Conservation (phyloP, 2,888 invertebrate genomes). For the Punctoribates punctum region DNA sequence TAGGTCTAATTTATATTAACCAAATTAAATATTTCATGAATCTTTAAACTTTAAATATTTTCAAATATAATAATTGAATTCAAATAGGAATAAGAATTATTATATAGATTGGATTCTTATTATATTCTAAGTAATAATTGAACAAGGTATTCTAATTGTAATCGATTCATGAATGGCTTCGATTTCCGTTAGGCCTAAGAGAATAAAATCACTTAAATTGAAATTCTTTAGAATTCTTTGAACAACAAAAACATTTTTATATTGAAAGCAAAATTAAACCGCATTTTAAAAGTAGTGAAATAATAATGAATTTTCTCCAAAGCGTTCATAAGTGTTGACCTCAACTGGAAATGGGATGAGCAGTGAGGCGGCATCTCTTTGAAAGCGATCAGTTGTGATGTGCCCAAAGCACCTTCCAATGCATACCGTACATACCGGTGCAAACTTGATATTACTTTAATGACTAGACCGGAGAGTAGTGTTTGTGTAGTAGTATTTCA, state of each 20-base stretch:
- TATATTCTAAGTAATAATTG: no score
- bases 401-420: constrained; percentile 1
- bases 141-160: no score
- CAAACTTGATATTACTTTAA: constrained; percentile 10
- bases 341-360: background rate
- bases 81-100: no score
- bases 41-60: no score
- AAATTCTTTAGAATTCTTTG: background rate
- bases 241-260: background rate
- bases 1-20: no score
- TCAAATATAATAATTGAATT: no score
- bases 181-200: background rate
- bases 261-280: background rate
- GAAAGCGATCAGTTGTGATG: background rate
- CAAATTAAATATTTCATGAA: no score
- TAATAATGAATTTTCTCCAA: background rate
- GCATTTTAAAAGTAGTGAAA: background rate
- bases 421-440: background rate
- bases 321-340: constrained; percentile 11
- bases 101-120: no score
- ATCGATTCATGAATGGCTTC: no score
- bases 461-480: background rate
- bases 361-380: constrained; percentile 10
- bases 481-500: background rate
- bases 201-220: background rate